phyloP scores from a whole-genome alignment of 2,113 vertebrate species.

The Cryptotis parvus region DNA sequence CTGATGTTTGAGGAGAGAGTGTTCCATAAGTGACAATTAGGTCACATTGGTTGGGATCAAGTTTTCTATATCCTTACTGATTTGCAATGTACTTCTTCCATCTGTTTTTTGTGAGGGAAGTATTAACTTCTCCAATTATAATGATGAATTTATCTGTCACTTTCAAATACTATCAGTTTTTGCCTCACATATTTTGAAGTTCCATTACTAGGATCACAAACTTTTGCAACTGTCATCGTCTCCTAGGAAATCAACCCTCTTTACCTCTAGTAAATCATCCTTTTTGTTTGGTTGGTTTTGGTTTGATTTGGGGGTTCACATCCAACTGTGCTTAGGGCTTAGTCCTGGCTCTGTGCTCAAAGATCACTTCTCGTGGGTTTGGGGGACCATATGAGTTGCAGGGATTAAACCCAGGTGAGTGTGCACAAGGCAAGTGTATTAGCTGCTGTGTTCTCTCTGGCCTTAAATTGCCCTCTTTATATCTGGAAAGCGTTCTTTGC shows the following conservation, averaged over 20 bases:
- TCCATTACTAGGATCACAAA: not conserved
- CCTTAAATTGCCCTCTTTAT: not conserved
- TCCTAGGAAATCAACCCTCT: not conserved
- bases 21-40: not conserved
- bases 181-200: not conserved
- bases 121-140: conserved; percentile 40
- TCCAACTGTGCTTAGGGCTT: too few species aligned
- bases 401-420: too few species aligned
- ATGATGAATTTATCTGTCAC: not conserved
- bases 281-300: too few species aligned
- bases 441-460: too few species aligned
- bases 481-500: not conserved
- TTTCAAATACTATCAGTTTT: conserved; percentile 26
- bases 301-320: too few species aligned
- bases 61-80: not conserved
- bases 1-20: not conserved
- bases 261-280: not conserved
- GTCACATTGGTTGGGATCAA: not conserved
- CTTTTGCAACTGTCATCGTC: not conserved
- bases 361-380: too few species aligned
- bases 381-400: too few species aligned
- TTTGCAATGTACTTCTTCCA: not conserved
- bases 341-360: too few species aligned
- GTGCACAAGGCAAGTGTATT: too few species aligned
- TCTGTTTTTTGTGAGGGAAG: not conserved